Base-by-base conservation (phyloP, 1,140 invertebrate genomes). In the Drosophila kikkawai region DNA sequence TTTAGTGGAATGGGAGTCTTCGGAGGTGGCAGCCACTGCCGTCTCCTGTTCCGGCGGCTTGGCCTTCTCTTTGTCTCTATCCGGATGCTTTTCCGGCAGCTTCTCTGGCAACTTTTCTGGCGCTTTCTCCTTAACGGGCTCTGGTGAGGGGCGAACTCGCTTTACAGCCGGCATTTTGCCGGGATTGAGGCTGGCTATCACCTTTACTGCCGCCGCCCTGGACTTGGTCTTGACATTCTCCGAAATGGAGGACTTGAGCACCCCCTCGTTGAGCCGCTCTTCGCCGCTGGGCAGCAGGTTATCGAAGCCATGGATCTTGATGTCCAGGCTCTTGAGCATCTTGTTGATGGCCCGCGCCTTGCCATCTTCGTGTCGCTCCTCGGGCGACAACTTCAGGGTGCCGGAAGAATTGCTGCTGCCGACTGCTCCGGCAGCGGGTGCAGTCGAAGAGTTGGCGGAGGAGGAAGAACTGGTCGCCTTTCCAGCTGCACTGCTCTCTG, bases 151-250 rank as follows among this genome's bases (percentile, higher is more conserved):
- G 0, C 79, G 70, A 12, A 55, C 53, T 3, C 85, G 81, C 50
- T 88, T 88, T 5, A 76, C 68, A 0, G 70, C 9, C 17, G 71
- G 17, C 56, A 56, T 29, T 48, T 88, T 88, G 59, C 63, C 67
- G 12, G 85, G 85, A 78, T 77, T 91, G 5, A 92, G 50, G 50
- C 58, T 91, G 53, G 91, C 85, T 48, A 92, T 92, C 7, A 92
- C 91, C 50, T 92, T 92, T 34, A 92, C 91, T 0, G 91, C 91
- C 7, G 92, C 83, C 5, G 92, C 91, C 11, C 92, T 76, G 5
- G 92, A 93, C 55, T 93, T 93, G 3, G 92, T 93, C 66, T 93
- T 93, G 3, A 93, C 92, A 44, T 92, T 93, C 67, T 93, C 92
- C 65, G 92, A 93, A 67, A 93, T 93, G 36, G 92, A 93, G 7